Evolutionary conservation across 35 echinoderm and acorn worm genomes (phyloP).

Genomic region (Amphiura filiformis): DNA sequence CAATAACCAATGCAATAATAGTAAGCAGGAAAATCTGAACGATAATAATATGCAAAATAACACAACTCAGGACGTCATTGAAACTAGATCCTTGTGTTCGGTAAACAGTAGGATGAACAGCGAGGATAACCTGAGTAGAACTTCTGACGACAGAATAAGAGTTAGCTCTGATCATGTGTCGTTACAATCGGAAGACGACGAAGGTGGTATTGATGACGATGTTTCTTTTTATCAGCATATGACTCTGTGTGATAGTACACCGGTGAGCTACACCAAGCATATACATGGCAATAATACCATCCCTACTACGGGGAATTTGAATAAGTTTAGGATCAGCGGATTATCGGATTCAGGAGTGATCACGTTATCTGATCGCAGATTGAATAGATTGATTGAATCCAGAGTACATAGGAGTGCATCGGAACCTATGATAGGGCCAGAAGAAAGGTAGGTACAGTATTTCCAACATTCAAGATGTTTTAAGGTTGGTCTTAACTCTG

Average conservation of each 20-base stretch:
- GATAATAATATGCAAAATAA: not conserved
- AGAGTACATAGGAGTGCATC: not conserved
- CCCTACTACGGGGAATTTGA: no score
- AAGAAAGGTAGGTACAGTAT: constrained; percentile 1
- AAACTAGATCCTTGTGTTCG: not conserved
- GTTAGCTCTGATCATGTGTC: not conserved
- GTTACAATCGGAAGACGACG: not conserved
- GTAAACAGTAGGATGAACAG: not conserved
- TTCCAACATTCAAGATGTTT: no score
- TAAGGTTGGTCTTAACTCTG: no score
- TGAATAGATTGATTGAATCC: not conserved
- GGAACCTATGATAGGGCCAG: not conserved
- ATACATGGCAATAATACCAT: no score
- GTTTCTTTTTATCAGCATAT: not conserved
- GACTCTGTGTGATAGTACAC: not conserved
- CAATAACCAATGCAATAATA: not conserved
- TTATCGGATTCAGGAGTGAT: not conserved
- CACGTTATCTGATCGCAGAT: not conserved
- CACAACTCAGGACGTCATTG: not conserved
- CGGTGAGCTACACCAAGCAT: not conserved
- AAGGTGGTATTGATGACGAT: not conserved
- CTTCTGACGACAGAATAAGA: not conserved
- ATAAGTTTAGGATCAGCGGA: not conserved
- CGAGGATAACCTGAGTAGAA: not conserved
- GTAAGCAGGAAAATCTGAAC: not conserved